Base-by-base conservation (phyloP, 1,140 invertebrate species). In the Dinoponera quadriceps region DNA sequence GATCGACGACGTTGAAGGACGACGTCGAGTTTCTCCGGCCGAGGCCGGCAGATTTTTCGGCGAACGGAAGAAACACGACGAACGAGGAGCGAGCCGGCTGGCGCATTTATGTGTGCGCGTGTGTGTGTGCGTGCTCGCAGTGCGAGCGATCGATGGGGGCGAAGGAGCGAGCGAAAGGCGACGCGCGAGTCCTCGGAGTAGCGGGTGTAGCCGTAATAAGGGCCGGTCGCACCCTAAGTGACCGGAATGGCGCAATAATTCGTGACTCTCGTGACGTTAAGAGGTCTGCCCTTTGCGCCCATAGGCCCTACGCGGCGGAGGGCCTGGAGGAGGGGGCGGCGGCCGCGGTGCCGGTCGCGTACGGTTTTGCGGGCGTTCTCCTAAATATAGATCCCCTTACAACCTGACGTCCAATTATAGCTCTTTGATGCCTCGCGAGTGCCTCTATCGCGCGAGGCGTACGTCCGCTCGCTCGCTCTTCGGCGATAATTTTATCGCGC, bases 241-340 rank as follows among this genome's bases (percentile, higher is more conserved):
- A 93, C 92, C 92, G 89, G 90, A 93, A 94, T 93, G 92, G 93
- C 83, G 91, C 90, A 93, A 93, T 94, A 93, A 94, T 93, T 93
- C 91, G 91, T 91, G 91, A 89, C 91, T 93, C 90, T 91, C 92
- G 90, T 93, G 92, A 93, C 93, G 90, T 92, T 93, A 93, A 94
- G 93, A 94, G 93, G 90, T 89, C 91, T 92, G 90, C 88, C 91
- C 90, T 91, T 90, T 88, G 84, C 88, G 80, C 81, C 85, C 75
- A 82, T 87, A 84, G 90, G 88, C 83, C 84, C 85, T 85, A 83
- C 87, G 82, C 89, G 87, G 9, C 3, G 38, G 86, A 83, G 78
- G n/a, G n/a, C n/a, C n/a, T n/a, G n/a, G n/a, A n/a, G n/a, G n/a
- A n/a, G n/a, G n/a, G n/a, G n/a, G n/a, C n/a, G n/a, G 88, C 74